These are phyloP conservation scores for Picathartes gymnocephalus DNA, from an alignment of 2,113 vertebrate species.

Conservation along the genomic window DNA sequence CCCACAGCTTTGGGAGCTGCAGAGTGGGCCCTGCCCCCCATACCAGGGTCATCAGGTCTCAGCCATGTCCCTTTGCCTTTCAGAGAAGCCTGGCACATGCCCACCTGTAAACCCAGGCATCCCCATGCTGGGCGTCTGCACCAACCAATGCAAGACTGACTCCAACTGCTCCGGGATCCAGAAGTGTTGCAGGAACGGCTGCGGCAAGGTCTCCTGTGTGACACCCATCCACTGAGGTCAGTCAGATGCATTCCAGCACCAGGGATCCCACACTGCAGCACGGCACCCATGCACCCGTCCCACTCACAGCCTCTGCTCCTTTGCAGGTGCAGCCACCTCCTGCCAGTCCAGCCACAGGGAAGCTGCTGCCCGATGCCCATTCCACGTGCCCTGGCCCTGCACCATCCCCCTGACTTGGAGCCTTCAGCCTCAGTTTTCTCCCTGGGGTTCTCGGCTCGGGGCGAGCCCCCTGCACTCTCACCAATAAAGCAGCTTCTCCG, in stretches of 20 bases:
- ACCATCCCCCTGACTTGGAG: neutral
- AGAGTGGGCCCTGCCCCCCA: neutral
- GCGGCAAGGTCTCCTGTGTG: constrained; percentile 4
- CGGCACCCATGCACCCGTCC: accelerated
- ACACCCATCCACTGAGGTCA: constrained; percentile 15
- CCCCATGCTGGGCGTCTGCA: constrained; percentile 20
- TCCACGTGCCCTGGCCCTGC: neutral
- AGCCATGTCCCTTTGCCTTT: neutral
- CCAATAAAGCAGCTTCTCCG: constrained; percentile 56
- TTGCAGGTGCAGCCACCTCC: neutral
- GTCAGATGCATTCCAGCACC: neutral
- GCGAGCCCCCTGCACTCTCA: neutral
- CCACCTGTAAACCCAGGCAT: neutral
- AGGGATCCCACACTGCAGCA: accelerated
- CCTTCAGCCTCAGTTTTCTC: constrained; percentile 16
- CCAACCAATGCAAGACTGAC: neutral
- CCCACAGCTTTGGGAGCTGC: neutral
- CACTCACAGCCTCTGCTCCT: neutral
- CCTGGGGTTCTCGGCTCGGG: neutral
- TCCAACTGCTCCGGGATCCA: neutral
- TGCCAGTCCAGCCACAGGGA: neutral
- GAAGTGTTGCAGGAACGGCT: constrained; percentile 58
- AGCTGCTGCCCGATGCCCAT: neutral
- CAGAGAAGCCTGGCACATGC: constrained; percentile 57
- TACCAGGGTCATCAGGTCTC: neutral